Conservation (phyloP, 2,888 invertebrate genomes). For the Eilema caniola region DNA sequence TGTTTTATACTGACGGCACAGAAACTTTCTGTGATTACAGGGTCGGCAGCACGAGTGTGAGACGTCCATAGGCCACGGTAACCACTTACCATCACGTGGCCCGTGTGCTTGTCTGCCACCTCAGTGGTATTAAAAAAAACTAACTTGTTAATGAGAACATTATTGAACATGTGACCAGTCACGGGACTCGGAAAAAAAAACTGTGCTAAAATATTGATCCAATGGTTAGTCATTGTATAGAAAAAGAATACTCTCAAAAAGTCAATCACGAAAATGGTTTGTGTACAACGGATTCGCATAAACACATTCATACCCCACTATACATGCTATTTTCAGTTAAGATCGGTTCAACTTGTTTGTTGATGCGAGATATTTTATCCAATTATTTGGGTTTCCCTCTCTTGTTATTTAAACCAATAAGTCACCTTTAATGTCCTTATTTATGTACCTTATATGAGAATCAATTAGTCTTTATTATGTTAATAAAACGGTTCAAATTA, state of each 20-base stretch:
- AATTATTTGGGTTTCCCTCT: constrained; percentile 37
- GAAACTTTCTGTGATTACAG: too few relatives aligned
- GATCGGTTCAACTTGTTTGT: constrained; percentile 41
- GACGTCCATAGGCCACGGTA: too few relatives aligned
- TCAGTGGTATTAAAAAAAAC: too few relatives aligned
- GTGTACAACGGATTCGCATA: constrained; percentile 16
- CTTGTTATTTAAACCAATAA: constrained; percentile 25
- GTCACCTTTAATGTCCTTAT: constrained; percentile 26
- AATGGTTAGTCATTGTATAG: constrained; percentile 7
- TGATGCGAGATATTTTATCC: constrained; percentile 35
- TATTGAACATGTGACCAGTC: not conserved
- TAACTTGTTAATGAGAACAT: not conserved
- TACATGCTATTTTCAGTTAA: constrained; percentile 41
- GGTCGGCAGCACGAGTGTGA: too few relatives aligned
- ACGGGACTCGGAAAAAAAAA: not conserved
- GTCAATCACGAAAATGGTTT: constrained; percentile 20
- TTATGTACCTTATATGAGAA: constrained; percentile 15
- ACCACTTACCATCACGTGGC: too few relatives aligned
- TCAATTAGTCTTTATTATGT: constrained; percentile 1
- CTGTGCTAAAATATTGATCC: not conserved
- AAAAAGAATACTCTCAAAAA: constrained; percentile 19
- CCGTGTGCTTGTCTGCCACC: too few relatives aligned
- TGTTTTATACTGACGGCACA: too few relatives aligned
- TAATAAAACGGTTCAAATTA: constrained; percentile 5
- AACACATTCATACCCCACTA: constrained; percentile 22